Base-by-base conservation (phyloP, 2,113 vertebrate genomes). In the Baryphthengus martii region DNA sequence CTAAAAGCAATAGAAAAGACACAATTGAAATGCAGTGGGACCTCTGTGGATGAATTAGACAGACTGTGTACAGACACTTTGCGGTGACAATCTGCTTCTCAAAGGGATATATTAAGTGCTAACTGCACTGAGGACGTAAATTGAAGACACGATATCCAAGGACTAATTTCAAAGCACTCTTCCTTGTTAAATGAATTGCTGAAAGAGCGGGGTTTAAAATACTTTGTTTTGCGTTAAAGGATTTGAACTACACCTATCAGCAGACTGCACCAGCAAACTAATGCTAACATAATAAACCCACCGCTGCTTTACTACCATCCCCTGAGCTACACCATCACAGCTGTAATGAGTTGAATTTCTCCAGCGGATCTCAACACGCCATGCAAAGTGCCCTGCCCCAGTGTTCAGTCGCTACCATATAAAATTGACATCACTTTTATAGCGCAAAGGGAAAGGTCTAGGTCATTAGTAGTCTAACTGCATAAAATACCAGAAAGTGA, bases 81-180 rank as follows among this genome's bases (percentile, higher is more conserved):
- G 91, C 95, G 85, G 82, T 89, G 87, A 85, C 95, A 97, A 96
- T 96, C 95, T 97, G 94, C 86, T 95, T 85, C 95, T 96, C 95
- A 97, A 97, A 96, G 91, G 93, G 89, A 96, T 96, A 71, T 96
- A 96, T 96, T 96, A 97, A 97, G 89, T 93, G 92, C 83, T 93
- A 92, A 92, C 81, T 93, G 84, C 94, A 91, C 92, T 62, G 84
- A 93, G 53, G 73, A 91, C 44, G 29, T 96, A 96, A 96, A 97
- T 89, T 96, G 95, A 97, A 97, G 95, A 97, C 81, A 75, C 37
- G 31, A 96, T 96, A 96, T 95, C 93, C 95, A 97, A 96, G 84
- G 93, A 95, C 97, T 97, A 97, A 97, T 97, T 96, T 97, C 94
- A 96, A 97, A 97, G 91, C 89, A 86, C 84, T 89, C 84, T 83